Evolutionary conservation across 2,888 invertebrate species (phyloP).

Genomic region (Tuberolachnus salignus): DNA sequence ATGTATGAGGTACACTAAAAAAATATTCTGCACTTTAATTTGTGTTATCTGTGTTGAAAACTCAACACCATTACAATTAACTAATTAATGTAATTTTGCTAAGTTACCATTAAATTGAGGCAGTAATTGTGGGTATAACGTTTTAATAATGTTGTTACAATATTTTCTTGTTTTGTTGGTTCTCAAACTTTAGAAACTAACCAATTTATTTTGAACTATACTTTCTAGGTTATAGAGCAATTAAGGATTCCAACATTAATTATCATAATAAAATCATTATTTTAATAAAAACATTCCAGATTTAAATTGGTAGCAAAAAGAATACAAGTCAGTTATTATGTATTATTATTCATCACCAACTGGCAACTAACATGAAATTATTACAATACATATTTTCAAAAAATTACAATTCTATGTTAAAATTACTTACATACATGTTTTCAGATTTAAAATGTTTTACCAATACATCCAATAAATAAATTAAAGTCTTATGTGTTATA

Average conservation of each 20-base stretch:
- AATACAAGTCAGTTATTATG: constrained; percentile 24
- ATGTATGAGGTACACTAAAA: too few species aligned
- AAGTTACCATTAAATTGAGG: too few species aligned
- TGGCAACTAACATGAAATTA: constrained; percentile 5
- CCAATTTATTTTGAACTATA: constrained; percentile 1
- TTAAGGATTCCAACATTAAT: constrained; percentile 1
- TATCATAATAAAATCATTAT: constrained; percentile 26
- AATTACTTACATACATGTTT: constrained; percentile 24
- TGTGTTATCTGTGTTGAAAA: too few species aligned
- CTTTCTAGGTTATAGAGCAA: neutral
- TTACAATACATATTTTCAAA: constrained; percentile 30
- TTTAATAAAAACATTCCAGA: constrained; percentile 15
- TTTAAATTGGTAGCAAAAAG: constrained; percentile 15
- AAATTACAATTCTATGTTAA: constrained; percentile 24
- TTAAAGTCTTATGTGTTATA: constrained; percentile 11
- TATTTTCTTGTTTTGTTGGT: too few species aligned
- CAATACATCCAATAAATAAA: constrained; percentile 35
- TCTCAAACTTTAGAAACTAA: neutral
- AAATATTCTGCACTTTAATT: too few species aligned
- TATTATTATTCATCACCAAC: neutral
- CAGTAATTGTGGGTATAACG: too few species aligned
- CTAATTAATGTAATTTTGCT: too few species aligned
- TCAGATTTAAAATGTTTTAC: constrained; percentile 14
- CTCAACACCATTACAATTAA: too few species aligned
- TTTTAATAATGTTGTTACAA: too few species aligned